Evolutionary conservation across 64 coral and sea anemone genomes (phyloP).

Genomic region (Stylophora pistillata): DNA sequence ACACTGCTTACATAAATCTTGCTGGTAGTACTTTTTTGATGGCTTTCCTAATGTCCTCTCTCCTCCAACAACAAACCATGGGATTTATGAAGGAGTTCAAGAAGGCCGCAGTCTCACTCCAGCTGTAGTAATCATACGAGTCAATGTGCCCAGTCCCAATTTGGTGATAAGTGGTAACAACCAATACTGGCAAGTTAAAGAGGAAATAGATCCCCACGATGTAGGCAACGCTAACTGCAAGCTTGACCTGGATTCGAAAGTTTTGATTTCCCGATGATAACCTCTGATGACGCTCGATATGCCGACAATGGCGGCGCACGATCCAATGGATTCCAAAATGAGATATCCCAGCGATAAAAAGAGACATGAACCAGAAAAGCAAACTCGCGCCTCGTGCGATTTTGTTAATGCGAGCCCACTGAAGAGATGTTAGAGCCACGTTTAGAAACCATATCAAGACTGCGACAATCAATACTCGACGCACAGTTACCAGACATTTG

Average conservation of each 20-base stretch:
- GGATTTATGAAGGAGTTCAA: constrained; percentile 80
- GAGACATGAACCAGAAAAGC: constrained; percentile 52
- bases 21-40: constrained; percentile 22
- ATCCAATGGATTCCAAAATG: constrained; percentile 55
- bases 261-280: background rate
- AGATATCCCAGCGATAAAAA: constrained; percentile 35
- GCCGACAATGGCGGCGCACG: constrained; percentile 42
- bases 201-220: constrained; percentile 77
- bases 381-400: constrained; percentile 56
- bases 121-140: constrained; percentile 75
- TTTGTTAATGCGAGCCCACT: constrained; percentile 75
- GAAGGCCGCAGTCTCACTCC: constrained; percentile 81
- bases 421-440: constrained; percentile 43
- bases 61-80: constrained; percentile 71
- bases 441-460: constrained; percentile 66
- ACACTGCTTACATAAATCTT: constrained; percentile 26
- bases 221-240: constrained; percentile 71
- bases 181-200: constrained; percentile 67
- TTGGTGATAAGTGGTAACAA: constrained; percentile 70
- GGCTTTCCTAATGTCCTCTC: constrained; percentile 47
- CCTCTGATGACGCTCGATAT: constrained; percentile 60
- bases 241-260: constrained; percentile 55
- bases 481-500: constrained; percentile 52
- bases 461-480: constrained; percentile 28
- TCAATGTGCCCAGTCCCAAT: constrained; percentile 39